phyloP scores from a whole-genome alignment of 2,888 invertebrate species.

The Apantesis nais region DNA sequence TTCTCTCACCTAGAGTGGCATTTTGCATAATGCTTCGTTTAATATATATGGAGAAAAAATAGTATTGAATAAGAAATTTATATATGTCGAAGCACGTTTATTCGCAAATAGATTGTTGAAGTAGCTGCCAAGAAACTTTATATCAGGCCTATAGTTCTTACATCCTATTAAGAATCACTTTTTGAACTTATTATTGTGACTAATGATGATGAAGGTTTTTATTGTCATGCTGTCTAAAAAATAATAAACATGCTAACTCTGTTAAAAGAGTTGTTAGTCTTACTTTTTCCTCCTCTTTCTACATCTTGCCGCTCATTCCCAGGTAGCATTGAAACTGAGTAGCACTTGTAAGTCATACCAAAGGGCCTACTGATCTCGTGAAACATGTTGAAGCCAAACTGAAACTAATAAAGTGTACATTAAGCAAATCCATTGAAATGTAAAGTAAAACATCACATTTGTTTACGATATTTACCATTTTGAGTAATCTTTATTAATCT shows the following conservation, averaged over 20 bases:
- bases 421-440: conserved; percentile 43
- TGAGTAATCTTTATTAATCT: conserved; percentile 43
- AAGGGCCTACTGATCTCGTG: conserved; percentile 93
- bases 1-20: too few species aligned
- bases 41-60: not conserved
- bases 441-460: conserved; percentile 28
- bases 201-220: not conserved
- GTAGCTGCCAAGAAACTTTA: not conserved
- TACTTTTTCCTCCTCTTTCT: conserved; percentile 98
- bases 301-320: conserved; percentile 97
- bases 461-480: conserved; percentile 57
- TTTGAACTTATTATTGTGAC: not conserved
- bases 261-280: conserved; percentile 47
- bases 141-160: not conserved
- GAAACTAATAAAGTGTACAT: conserved; percentile 84
- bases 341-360: conserved; percentile 94
- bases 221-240: not conserved
- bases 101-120: not conserved
- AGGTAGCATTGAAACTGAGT: conserved; percentile 97
- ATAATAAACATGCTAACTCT: not conserved
- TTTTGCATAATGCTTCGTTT: not conserved
- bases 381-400: conserved; percentile 96
- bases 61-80: not conserved
- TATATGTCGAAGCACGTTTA: not conserved
- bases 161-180: not conserved